Conservation (phyloP, 1,140 invertebrate genomes). For the Nasonia vitripennis region DNA sequence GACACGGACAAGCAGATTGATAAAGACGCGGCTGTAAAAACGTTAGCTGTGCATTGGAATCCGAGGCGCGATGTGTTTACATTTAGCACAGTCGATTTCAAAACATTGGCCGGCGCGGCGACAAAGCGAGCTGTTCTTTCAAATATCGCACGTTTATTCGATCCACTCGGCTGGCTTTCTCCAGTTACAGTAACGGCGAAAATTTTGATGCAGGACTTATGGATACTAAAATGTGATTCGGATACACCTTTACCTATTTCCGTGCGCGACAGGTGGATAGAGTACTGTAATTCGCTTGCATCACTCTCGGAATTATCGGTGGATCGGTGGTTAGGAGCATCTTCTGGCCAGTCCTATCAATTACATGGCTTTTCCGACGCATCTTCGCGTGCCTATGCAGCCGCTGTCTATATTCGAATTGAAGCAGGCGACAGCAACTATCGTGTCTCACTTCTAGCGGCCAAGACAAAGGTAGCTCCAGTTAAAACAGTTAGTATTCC, state of each 20-base stretch:
- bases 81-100: not conserved
- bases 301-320: not conserved
- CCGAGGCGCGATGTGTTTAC: not conserved
- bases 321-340: not conserved
- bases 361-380: not conserved
- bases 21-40: not conserved
- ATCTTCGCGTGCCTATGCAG: not conserved
- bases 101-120: not conserved
- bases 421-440: conserved; percentile 4
- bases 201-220: conserved; percentile 5
- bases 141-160: not conserved
- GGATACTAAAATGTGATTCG: not conserved
- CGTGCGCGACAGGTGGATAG: not conserved
- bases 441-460: conserved; percentile 23
- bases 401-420: not conserved
- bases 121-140: not conserved
- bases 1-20: too few relatives aligned
- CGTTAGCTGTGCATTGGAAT: not conserved
- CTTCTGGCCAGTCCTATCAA: not conserved
- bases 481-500: too few relatives aligned
- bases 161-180: not conserved
- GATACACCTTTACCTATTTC: not conserved
- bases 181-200: not conserved
- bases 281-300: not conserved
- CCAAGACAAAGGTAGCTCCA: conserved; percentile 59